Conservation (phyloP, 2,113 vertebrate species). For the Sciurus niger region DNA sequence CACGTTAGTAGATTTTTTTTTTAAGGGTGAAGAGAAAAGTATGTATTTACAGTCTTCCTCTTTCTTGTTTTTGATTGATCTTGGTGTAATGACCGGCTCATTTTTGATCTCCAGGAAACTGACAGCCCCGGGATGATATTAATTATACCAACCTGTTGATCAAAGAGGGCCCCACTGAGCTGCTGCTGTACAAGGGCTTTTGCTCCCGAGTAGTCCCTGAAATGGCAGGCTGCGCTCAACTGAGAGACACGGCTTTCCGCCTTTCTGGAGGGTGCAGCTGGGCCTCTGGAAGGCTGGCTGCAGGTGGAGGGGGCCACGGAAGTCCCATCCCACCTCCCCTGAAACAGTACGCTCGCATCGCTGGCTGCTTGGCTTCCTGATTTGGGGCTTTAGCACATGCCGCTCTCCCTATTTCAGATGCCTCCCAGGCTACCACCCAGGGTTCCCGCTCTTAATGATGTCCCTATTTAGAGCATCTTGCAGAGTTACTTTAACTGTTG, state of each 20-base stretch:
- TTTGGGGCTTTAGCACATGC: background rate
- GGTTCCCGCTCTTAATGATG: background rate
- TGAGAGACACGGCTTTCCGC: background rate
- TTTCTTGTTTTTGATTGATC: conserved; percentile 82
- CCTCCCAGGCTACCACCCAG: background rate
- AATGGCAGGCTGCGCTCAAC: background rate
- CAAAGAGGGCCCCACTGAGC: conserved; percentile 70
- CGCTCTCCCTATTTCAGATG: background rate
- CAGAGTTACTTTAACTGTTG: background rate
- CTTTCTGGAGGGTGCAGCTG: background rate
- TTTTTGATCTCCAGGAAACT: conserved; percentile 81
- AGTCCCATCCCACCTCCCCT: fast-evolving
- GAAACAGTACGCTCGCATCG: fast-evolving
- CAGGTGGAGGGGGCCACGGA: fast-evolving
- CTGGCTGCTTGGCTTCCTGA: background rate
- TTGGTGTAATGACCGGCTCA: conserved; percentile 47
- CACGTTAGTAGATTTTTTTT: conserved; percentile 70
- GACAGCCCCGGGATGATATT: conserved; percentile 81
- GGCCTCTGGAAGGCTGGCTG: background rate
- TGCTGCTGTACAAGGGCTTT: background rate
- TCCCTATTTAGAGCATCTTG: background rate
- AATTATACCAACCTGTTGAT: conserved; percentile 87
- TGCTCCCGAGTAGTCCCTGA: background rate
- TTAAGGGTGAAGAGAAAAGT: conserved; percentile 52
- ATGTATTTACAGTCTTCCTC: conserved; percentile 83